phyloP scores from a whole-genome alignment of 2,888 invertebrate genomes.

The Subacronicta megacephala region DNA sequence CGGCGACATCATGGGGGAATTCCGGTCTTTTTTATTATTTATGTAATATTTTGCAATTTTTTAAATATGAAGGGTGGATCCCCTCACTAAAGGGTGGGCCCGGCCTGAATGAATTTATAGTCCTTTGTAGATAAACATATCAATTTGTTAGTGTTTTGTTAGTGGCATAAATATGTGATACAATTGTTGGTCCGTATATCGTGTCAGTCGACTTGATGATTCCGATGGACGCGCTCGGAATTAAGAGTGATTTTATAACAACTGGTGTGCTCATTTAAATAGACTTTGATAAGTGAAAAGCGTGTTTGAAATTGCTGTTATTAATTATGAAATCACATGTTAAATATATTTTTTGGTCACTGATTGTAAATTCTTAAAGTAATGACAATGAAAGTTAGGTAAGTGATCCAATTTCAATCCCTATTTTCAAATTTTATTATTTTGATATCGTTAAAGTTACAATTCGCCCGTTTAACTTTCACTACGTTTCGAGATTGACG shows the following conservation, averaged over 20 bases:
- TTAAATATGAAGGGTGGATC: constrained; percentile 87
- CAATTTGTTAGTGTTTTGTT: constrained; percentile 89
- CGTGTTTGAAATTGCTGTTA: constrained; percentile 17
- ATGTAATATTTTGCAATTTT: constrained; percentile 88
- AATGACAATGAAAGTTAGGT: constrained; percentile 16
- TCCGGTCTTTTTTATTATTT: constrained; percentile 80
- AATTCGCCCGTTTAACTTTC: constrained; percentile 36
- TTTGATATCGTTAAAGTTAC: constrained; percentile 16
- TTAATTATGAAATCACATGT: constrained; percentile 37
- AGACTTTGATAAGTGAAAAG: constrained; percentile 54
- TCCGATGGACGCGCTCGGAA: constrained; percentile 73
- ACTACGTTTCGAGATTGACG: constrained; percentile 54
- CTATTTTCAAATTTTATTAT: constrained; percentile 10
- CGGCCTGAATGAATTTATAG: constrained; percentile 85
- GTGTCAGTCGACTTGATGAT: constrained; percentile 80
- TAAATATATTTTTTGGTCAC: constrained; percentile 14
- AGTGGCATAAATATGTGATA: constrained; percentile 81
- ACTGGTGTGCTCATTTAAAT: constrained; percentile 48
- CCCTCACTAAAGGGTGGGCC: constrained; percentile 88
- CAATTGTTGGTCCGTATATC: constrained; percentile 76
- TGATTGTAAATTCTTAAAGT: neutral
- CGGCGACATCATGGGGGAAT: constrained; percentile 68
- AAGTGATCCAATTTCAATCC: constrained; percentile 25
- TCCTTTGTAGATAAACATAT: constrained; percentile 89
- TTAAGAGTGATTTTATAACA: constrained; percentile 71